These are phyloP conservation scores for Tipula confusa DNA, from an alignment of 2,888 invertebrate species.

Conservation along the genomic window DNA sequence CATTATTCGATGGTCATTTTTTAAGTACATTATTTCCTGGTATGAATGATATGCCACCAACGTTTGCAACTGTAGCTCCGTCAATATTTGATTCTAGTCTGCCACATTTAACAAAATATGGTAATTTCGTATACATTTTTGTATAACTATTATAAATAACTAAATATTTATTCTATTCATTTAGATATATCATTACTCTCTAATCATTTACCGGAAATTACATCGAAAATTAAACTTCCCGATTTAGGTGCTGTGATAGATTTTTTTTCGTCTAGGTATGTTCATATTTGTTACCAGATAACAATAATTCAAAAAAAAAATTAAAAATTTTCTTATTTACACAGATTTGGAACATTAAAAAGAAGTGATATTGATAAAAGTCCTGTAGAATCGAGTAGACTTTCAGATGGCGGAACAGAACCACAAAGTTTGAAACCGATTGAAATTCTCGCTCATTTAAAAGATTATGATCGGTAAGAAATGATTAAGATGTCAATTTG, in stretches of 20 bases:
- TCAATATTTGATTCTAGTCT: conserved; percentile 68
- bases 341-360: conserved; percentile 33
- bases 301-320: too few species aligned
- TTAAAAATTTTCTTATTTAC: neutral
- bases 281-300: neutral
- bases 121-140: conserved; percentile 33
- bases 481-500: neutral
- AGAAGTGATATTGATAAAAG: neutral
- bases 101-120: conserved; percentile 56
- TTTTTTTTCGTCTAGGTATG: conserved; percentile 63
- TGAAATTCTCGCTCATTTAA: conserved; percentile 51
- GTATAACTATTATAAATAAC: neutral
- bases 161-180: conserved; percentile 28
- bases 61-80: conserved; percentile 78
- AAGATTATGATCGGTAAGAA: conserved; percentile 47
- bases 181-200: conserved; percentile 61
- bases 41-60: conserved; percentile 79
- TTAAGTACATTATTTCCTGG: conserved; percentile 84
- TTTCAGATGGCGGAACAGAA: neutral
- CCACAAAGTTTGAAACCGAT: conserved; percentile 43
- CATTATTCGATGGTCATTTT: conserved; percentile 77
- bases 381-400: neutral
- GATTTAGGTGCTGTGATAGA: conserved; percentile 67
- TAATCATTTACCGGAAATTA: conserved; percentile 62
- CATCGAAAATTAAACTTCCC: conserved; percentile 60